Evolutionary conservation across 1,140 invertebrate species (phyloP).

Genomic region (Pachyrhynchus sulphureomaculatus): DNA sequence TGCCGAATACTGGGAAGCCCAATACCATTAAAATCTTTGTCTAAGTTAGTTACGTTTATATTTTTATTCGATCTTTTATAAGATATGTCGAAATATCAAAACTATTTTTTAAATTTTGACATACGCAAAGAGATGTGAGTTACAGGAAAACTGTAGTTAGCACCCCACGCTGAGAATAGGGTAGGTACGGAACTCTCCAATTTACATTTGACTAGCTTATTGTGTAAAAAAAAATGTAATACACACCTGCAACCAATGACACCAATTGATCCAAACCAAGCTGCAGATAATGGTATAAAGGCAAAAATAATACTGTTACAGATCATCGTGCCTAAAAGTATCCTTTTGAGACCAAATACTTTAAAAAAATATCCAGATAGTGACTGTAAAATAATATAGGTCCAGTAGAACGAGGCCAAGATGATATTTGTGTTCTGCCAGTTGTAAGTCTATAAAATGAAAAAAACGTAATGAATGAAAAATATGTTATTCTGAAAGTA

Average conservation of each 20-base stretch:
- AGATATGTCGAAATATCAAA: no score
- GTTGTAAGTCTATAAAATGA: conserved; percentile 25
- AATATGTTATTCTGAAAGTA: neutral
- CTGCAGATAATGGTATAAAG: conserved; percentile 18
- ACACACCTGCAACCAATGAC: conserved; percentile 54
- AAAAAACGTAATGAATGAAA: neutral
- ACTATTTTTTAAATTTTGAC: no score
- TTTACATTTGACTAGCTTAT: no score
- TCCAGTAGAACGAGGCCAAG: conserved; percentile 22
- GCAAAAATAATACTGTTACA: conserved; percentile 16
- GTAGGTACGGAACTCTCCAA: no score
- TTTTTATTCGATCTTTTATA: no score
- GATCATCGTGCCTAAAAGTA: conserved; percentile 13
- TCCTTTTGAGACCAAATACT: conserved; percentile 9
- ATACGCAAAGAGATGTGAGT: no score
- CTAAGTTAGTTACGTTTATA: no score
- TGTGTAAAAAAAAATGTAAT: no score
- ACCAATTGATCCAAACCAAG: conserved; percentile 23
- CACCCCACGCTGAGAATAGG: no score
- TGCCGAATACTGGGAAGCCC: no score
- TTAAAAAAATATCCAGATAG: conserved; percentile 27
- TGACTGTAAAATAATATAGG: conserved; percentile 23
- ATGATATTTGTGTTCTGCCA: conserved; percentile 54
- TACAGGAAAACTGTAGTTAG: no score
- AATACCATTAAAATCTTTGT: no score